These are phyloP conservation scores for Marisa cornuarietis DNA, from an alignment of 1,140 invertebrate species.

Conservation along the genomic window DNA sequence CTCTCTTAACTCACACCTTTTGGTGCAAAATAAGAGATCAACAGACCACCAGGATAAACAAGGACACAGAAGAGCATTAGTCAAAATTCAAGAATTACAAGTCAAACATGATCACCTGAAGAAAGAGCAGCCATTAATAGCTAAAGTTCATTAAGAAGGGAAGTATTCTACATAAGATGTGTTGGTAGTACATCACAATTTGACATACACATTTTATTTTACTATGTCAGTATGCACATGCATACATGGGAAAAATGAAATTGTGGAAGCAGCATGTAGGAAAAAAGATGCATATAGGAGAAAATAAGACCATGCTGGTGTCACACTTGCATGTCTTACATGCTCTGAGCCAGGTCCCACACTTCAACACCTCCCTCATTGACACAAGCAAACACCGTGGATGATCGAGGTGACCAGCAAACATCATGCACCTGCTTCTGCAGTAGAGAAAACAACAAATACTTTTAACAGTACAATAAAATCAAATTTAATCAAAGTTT, in stretches of 20 bases:
- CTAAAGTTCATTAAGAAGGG: too few relatives aligned
- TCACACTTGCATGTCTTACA: constrained; percentile 47
- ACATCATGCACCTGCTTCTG: constrained; percentile 64
- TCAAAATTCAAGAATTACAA: too few relatives aligned
- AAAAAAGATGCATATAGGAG: neutral
- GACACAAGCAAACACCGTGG: constrained; percentile 65
- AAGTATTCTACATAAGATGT: too few relatives aligned
- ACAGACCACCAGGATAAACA: too few relatives aligned
- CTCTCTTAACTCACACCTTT: too few relatives aligned
- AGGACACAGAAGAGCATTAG: too few relatives aligned
- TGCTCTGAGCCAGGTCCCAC: constrained; percentile 63
- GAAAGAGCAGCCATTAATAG: too few relatives aligned
- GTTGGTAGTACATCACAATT: too few relatives aligned
- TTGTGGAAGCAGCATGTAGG: constrained; percentile 2
- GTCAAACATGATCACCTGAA: too few relatives aligned
- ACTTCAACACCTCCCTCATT: constrained; percentile 64
- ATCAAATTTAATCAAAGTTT: too few relatives aligned
- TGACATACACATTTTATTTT: neutral
- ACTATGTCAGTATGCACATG: neutral
- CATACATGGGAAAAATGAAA: neutral
- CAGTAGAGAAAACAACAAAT: constrained; percentile 15
- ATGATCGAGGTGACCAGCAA: constrained; percentile 64
- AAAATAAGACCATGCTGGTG: neutral
- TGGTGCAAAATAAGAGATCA: too few relatives aligned
- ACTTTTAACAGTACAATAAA: too few relatives aligned